Evolutionary conservation across 2,888 invertebrate genomes (phyloP).

Genomic region (Syritta pipiens): DNA sequence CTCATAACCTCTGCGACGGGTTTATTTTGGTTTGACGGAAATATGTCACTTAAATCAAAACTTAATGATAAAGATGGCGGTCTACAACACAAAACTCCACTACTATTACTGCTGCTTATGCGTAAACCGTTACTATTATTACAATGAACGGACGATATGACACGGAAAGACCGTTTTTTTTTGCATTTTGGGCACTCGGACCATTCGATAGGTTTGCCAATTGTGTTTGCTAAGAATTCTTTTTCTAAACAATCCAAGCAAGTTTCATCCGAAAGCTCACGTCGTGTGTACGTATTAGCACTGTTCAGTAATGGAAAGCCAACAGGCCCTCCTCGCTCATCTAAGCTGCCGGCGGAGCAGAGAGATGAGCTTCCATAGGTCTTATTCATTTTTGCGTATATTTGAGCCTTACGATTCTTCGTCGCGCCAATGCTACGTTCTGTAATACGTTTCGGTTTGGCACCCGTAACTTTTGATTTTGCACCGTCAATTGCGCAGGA

Average conservation of each 20-base stretch:
- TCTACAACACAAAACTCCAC: slow-evolving; percentile 46
- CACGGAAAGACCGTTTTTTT: slow-evolving; percentile 71
- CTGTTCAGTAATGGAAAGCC: slow-evolving; percentile 51
- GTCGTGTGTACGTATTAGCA: slow-evolving; percentile 66
- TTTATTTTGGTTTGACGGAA: slow-evolving; percentile 31
- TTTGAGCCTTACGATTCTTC: slow-evolving; percentile 52
- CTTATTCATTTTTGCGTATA: slow-evolving; percentile 58
- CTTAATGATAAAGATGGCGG: slow-evolving; percentile 60
- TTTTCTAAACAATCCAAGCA: slow-evolving; percentile 78
- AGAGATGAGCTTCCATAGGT: slow-evolving; percentile 38
- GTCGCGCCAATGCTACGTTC: slow-evolving; percentile 69
- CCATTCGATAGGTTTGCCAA: slow-evolving; percentile 76
- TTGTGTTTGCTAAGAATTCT: slow-evolving; percentile 77
- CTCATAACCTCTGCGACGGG: background rate
- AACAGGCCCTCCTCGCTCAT: slow-evolving; percentile 75
- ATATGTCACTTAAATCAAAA: slow-evolving; percentile 65
- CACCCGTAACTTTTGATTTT: slow-evolving; percentile 71
- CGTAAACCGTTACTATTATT: slow-evolving; percentile 64
- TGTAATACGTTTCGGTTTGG: slow-evolving; percentile 77
- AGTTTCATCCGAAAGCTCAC: slow-evolving; percentile 73
- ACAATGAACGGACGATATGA: slow-evolving; percentile 40
- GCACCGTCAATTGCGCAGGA: slow-evolving; percentile 51
- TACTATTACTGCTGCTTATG: slow-evolving; percentile 56
- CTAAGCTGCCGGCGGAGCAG: slow-evolving; percentile 72
- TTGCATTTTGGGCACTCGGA: slow-evolving; percentile 76